A percentile compares a stretch with the other conserved stretches of the same genome.
Evolutionary conservation across 2,797 vertebrate species (phyloP).

Genomic region (Tiaroga cobitis): DNA sequence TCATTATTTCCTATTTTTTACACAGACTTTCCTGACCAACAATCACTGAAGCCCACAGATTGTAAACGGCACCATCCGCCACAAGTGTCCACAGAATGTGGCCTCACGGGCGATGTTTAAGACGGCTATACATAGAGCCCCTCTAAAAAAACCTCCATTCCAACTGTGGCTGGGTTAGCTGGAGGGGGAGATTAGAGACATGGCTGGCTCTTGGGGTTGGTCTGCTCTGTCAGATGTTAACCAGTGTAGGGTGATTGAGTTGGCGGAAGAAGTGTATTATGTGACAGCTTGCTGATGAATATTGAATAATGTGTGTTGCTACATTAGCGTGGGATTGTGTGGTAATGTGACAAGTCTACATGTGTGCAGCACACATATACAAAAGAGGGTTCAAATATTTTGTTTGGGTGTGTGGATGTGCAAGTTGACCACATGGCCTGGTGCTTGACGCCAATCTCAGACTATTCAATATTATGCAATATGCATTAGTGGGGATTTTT

Average conservation of each 20-base stretch:
- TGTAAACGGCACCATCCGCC: conserved; percentile 59
- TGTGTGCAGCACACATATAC: conserved; percentile 17
- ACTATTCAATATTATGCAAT: background rate
- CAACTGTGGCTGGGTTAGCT: conserved; percentile 55
- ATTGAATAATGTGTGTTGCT: conserved; percentile 70
- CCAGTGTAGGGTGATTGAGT: conserved; percentile 61
- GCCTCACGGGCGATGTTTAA: conserved; percentile 52
- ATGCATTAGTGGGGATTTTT: background rate
- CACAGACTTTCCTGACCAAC: conserved; percentile 60
- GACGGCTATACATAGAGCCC: conserved; percentile 61
- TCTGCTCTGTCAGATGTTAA: conserved; percentile 74
- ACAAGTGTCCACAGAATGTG: conserved; percentile 62
- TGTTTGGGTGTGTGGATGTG: conserved; percentile 27
- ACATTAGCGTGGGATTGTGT: conserved; percentile 55
- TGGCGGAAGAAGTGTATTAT: conserved; percentile 70
- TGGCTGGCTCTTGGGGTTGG: conserved; percentile 30
- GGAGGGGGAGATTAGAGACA: conserved; percentile 47
- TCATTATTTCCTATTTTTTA: conserved; percentile 69
- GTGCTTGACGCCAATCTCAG: conserved; percentile 12
- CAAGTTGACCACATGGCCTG: conserved; percentile 21
- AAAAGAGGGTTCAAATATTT: conserved; percentile 43
- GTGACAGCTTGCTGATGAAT: conserved; percentile 78
- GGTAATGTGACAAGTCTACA: conserved; percentile 54
- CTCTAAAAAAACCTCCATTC: conserved; percentile 62
- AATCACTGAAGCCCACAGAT: conserved; percentile 62